These are phyloP conservation scores for Rattus rattus DNA, from an alignment of 2,113 vertebrate species.

Conservation along the genomic window DNA sequence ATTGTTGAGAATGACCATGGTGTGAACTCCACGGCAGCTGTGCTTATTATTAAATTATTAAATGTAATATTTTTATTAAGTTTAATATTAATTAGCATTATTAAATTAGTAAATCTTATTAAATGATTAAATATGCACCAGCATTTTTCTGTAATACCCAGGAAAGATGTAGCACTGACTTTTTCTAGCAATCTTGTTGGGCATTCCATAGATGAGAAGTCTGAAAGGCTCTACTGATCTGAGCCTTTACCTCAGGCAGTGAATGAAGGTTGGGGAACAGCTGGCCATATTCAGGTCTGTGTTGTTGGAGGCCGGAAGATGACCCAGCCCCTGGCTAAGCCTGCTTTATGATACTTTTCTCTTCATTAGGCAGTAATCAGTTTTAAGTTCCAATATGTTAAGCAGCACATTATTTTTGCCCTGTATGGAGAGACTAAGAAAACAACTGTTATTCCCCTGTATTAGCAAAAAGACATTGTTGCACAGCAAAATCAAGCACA, in stretches of 20 bases:
- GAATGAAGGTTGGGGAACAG: too few relatives aligned
- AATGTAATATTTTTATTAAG: too few relatives aligned
- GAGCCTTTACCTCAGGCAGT: background rate
- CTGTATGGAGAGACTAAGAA: background rate
- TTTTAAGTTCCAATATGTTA: background rate
- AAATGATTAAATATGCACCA: too few relatives aligned
- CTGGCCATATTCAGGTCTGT: background rate
- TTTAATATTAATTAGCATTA: too few relatives aligned
- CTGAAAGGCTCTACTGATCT: background rate
- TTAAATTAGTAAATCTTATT: too few relatives aligned
- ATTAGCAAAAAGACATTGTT: background rate
- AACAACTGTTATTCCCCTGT: background rate
- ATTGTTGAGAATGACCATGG: background rate
- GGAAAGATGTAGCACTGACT: background rate
- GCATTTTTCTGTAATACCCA: background rate
- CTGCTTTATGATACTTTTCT: background rate
- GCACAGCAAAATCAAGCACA: background rate
- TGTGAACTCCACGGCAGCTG: background rate
- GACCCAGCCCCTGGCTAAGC: background rate
- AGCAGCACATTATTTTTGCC: background rate
- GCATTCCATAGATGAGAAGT: background rate
- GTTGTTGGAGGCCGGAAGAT: background rate
- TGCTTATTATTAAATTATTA: too few relatives aligned
- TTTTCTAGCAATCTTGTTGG: background rate
- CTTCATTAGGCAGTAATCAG: background rate